phyloP scores from a whole-genome alignment of 2,888 invertebrate species.

The Galerucella pusilla region DNA sequence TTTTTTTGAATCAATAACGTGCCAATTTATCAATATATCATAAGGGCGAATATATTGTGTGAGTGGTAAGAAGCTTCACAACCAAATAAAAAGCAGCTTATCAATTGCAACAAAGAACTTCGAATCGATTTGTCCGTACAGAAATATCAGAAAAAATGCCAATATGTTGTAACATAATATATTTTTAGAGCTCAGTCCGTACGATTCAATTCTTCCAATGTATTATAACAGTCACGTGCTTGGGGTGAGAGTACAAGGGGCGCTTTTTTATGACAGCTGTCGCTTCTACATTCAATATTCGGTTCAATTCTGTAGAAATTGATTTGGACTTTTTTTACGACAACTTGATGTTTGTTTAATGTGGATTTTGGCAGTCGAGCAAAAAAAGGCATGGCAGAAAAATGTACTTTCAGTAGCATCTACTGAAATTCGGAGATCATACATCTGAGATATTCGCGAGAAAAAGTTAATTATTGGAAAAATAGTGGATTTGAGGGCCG shows the following conservation, averaged over 20 bases:
- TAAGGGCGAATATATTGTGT: background rate
- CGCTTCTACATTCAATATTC: slow-evolving; percentile 14
- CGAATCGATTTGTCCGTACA: slow-evolving; percentile 14
- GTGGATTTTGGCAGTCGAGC: background rate
- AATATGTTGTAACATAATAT: slow-evolving; percentile 27
- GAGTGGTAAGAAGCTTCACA: background rate
- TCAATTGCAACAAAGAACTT: background rate
- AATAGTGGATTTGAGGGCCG: too few relatives aligned
- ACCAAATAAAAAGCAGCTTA: slow-evolving; percentile 3
- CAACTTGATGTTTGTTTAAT: slow-evolving; percentile 22
- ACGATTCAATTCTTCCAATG: slow-evolving; percentile 24
- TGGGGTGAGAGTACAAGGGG: slow-evolving; percentile 27
- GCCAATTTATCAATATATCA: background rate
- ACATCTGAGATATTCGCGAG: too few relatives aligned
- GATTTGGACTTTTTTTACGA: slow-evolving; percentile 25
- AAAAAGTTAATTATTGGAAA: too few relatives aligned
- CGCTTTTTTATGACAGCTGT: slow-evolving; percentile 36
- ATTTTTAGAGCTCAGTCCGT: slow-evolving; percentile 17
- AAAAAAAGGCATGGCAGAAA: background rate
- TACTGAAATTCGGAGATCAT: too few relatives aligned
- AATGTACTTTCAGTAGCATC: too few relatives aligned
- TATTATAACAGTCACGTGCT: slow-evolving; percentile 32
- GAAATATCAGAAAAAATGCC: slow-evolving; percentile 12
- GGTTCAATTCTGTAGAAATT: slow-evolving; percentile 24
- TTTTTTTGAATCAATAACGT: background rate